Evolutionary conservation across 2,797 vertebrate genomes (phyloP).

Genomic region (Gallinago nigripennis): DNA sequence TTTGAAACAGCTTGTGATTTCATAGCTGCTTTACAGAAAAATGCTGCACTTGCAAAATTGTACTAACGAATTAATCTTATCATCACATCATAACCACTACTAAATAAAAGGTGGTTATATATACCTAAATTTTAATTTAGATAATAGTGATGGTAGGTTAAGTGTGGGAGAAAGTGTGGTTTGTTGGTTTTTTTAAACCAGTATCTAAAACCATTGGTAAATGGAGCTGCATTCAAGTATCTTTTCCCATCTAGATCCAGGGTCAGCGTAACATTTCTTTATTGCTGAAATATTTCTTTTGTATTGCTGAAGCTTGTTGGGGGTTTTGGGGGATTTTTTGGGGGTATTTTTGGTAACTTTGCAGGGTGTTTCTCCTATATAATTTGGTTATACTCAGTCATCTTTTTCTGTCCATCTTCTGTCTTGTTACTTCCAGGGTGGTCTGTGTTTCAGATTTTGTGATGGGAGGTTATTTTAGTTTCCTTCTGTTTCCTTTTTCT

Average conservation of each 20-base stretch:
- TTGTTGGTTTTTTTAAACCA: not conserved
- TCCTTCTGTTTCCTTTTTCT: not conserved
- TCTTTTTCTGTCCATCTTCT: not conserved
- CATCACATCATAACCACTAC: not conserved
- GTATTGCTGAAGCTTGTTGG: not conserved
- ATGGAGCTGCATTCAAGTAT: not conserved
- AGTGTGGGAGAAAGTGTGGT: not conserved
- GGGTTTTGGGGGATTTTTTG: not conserved
- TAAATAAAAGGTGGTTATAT: not conserved
- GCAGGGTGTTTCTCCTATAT: not conserved
- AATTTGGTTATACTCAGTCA: not conserved
- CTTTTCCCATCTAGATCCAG: not conserved
- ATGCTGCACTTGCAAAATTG: not conserved
- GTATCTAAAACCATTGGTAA: not conserved
- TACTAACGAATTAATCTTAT: not conserved
- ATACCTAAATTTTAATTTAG: not conserved
- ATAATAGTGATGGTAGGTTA: not conserved
- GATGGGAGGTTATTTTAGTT: not conserved
- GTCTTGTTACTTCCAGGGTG: not conserved
- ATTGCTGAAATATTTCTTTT: not conserved
- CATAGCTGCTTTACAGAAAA: not conserved
- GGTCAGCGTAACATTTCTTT: not conserved
- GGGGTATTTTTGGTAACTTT: not conserved
- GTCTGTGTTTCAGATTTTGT: not conserved
- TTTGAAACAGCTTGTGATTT: not conserved